Conservation (phyloP, 2,797 vertebrate genomes). For the Rhynchonycteris naso region DNA sequence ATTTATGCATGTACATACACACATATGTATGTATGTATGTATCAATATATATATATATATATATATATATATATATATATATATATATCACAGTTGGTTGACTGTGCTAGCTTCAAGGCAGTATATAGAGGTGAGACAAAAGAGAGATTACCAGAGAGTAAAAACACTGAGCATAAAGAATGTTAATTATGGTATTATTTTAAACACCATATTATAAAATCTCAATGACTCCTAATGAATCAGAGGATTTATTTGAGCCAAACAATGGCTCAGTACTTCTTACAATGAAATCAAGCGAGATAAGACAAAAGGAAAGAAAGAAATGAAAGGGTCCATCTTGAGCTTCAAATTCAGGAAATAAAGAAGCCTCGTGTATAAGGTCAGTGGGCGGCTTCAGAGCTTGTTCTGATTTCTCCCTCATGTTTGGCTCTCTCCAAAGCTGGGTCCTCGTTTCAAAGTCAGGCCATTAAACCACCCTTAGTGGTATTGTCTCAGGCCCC, state of each 20-base stretch:
- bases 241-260: slow-evolving; percentile 75
- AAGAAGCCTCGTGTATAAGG: not conserved
- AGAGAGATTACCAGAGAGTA: slow-evolving; percentile 77
- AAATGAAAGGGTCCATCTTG: slow-evolving; percentile 56
- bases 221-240: slow-evolving; percentile 81
- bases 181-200: slow-evolving; percentile 82
- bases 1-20: not conserved
- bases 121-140: slow-evolving; percentile 77
- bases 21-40: not conserved
- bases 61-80: too few relatives aligned
- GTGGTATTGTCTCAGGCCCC: slow-evolving; percentile 32
- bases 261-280: slow-evolving; percentile 73
- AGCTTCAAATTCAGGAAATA: slow-evolving; percentile 65
- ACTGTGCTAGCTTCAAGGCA: slow-evolving; percentile 79
- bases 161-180: slow-evolving; percentile 77
- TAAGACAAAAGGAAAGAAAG: slow-evolving; percentile 53
- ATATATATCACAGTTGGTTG: not conserved
- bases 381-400: slow-evolving; percentile 55
- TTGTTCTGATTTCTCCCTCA: slow-evolving; percentile 37
- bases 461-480: slow-evolving; percentile 48
- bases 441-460: slow-evolving; percentile 53
- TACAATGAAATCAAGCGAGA: slow-evolving; percentile 72
- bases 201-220: slow-evolving; percentile 75
- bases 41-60: not conserved
- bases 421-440: slow-evolving; percentile 43